phyloP scores from a whole-genome alignment of 2,113 vertebrate species.

The Lipotes vexillifer region DNA sequence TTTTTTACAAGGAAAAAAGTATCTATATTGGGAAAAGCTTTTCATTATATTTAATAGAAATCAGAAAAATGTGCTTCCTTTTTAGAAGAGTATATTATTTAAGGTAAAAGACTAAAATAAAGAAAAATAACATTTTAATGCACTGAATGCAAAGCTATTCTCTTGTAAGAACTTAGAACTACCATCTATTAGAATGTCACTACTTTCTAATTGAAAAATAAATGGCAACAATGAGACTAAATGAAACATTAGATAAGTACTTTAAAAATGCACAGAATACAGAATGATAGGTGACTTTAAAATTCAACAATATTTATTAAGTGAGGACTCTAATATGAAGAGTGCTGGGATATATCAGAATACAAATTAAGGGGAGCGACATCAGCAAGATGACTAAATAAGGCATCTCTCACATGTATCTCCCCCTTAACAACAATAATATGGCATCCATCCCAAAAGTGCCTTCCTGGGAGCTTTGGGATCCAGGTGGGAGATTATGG shows the following conservation, averaged over 20 bases:
- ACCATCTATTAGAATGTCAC: not conserved
- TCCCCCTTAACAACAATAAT: not conserved
- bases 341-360: not conserved
- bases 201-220: not conserved
- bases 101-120: too few species aligned
- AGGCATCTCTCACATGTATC: not conserved
- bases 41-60: too few species aligned
- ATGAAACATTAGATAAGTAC: not conserved
- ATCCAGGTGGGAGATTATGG: not conserved
- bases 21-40: too few species aligned
- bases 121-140: too few species aligned
- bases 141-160: not conserved
- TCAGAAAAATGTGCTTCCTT: too few species aligned
- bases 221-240: not conserved
- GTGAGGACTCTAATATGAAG: not conserved
- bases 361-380: not conserved
- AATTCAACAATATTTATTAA: not conserved
- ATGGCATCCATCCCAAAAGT: not conserved
- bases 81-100: too few species aligned
- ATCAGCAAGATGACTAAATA: not conserved
- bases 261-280: not conserved
- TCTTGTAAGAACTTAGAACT: not conserved
- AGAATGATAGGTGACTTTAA: not conserved
- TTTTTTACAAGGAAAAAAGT: too few species aligned
- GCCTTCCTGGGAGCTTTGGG: not conserved